A percentile compares a stretch with the other conserved stretches of the same genome.
Evolutionary conservation across 1,140 invertebrate species (phyloP).

Genomic region (Lucilia cuprina): DNA sequence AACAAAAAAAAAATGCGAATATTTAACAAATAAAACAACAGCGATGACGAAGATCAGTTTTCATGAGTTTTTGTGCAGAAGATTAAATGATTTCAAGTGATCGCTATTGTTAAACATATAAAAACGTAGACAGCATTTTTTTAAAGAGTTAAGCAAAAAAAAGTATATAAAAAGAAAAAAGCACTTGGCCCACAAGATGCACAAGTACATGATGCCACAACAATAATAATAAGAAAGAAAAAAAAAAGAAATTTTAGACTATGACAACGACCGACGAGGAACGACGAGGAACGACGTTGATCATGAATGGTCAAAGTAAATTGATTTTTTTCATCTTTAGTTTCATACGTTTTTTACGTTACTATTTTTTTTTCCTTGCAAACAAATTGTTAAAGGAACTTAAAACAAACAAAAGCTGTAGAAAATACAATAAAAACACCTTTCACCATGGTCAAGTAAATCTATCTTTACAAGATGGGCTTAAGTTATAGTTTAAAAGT

Average conservation of each 20-base stretch:
- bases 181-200: not conserved
- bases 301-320: constrained; percentile 6
- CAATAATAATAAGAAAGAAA: not conserved
- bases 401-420: not conserved
- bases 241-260: not conserved
- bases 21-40: not conserved
- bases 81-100: not conserved
- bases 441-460: not conserved
- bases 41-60: not conserved
- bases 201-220: not conserved
- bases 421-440: not conserved
- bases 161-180: not conserved
- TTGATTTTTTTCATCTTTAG: not conserved
- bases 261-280: not conserved
- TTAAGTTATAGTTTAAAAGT: not conserved
- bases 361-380: not conserved
- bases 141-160: not conserved
- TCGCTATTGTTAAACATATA: constrained; percentile 11
- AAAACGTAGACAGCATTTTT: not conserved
- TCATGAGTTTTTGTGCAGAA: not conserved
- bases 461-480: not conserved
- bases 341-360: no score
- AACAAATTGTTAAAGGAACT: not conserved
- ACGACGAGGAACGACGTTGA: not conserved
- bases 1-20: not conserved